phyloP scores from a whole-genome alignment of 2,888 invertebrate species.

The Pardosa pseudoannulata region DNA sequence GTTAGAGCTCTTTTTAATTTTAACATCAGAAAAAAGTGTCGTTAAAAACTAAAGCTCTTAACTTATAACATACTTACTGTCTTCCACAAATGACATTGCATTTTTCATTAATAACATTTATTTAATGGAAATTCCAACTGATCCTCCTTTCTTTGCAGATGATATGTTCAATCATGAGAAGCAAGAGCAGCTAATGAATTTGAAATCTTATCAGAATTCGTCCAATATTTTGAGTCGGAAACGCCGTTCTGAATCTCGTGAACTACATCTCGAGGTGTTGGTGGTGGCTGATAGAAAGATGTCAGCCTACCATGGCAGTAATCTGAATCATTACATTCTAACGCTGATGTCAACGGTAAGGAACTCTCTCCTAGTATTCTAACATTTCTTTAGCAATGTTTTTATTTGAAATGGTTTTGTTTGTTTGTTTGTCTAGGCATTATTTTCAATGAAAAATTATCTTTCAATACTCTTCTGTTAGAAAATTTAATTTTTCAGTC shows the following conservation, averaged over 20 bases:
- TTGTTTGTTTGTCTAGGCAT: background rate
- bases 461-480: background rate
- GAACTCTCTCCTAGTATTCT: no score
- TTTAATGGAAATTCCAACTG: no score
- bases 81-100: no score
- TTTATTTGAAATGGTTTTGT: background rate
- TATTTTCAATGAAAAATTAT: background rate
- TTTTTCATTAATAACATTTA: no score
- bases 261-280: constrained; percentile 87
- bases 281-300: constrained; percentile 89
- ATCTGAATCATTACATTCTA: constrained; percentile 86
- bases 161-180: constrained; percentile 9
- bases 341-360: constrained; percentile 90
- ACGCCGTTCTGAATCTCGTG: constrained; percentile 78
- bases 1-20: no score
- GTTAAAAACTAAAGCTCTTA: no score
- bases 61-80: no score
- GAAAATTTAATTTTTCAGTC: no score
- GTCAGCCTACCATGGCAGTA: constrained; percentile 86
- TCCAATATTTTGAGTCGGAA: constrained; percentile 24
- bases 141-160: constrained; percentile 34
- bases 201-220: background rate
- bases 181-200: constrained; percentile 13
- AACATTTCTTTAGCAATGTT: background rate
- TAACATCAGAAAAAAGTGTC: no score